These are phyloP conservation scores for Habrosyne pyritoides DNA, from an alignment of 2,888 invertebrate species.

Conservation along the genomic window DNA sequence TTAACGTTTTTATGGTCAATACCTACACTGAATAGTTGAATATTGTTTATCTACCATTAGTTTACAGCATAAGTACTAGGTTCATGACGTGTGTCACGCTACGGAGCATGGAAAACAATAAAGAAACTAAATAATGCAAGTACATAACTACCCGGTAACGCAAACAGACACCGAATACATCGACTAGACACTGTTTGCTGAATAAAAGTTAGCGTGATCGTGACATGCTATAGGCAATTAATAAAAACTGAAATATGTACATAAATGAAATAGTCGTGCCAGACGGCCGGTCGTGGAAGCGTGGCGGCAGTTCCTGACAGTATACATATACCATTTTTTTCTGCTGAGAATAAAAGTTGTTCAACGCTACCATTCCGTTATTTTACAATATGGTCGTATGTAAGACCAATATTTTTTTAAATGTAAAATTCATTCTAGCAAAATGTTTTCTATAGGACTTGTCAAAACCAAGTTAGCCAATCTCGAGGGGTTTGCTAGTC, in stretches of 20 bases:
- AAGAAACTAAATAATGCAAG: slow-evolving; percentile 52
- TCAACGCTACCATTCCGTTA: neutral
- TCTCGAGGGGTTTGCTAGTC: too few species aligned
- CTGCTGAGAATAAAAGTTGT: neutral
- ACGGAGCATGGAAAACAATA: slow-evolving; percentile 51
- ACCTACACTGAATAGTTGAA: slow-evolving; percentile 32
- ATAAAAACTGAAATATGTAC: slow-evolving; percentile 3
- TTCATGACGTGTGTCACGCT: slow-evolving; percentile 59
- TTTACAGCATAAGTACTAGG: slow-evolving; percentile 35
- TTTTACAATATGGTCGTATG: neutral
- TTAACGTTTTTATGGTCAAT: slow-evolving; percentile 39
- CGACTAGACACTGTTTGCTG: slow-evolving; percentile 38
- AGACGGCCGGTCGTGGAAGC: slow-evolving; percentile 3
- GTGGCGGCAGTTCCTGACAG: slow-evolving; percentile 9
- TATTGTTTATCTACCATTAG: slow-evolving; percentile 10
- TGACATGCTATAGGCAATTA: slow-evolving; percentile 16
- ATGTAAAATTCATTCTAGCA: too few species aligned
- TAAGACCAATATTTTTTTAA: too few species aligned
- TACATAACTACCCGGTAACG: slow-evolving; percentile 29
- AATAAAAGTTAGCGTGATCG: slow-evolving; percentile 49
- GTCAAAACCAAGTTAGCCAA: too few species aligned
- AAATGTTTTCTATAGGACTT: too few species aligned
- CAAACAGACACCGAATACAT: slow-evolving; percentile 37
- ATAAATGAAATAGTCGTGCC: slow-evolving; percentile 9
- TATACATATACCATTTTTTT: neutral